Evolutionary conservation across 2,113 vertebrate genomes (phyloP), one percentile per base, ranked within the genome.

Genomic region (Trachemys scripta): DNA sequence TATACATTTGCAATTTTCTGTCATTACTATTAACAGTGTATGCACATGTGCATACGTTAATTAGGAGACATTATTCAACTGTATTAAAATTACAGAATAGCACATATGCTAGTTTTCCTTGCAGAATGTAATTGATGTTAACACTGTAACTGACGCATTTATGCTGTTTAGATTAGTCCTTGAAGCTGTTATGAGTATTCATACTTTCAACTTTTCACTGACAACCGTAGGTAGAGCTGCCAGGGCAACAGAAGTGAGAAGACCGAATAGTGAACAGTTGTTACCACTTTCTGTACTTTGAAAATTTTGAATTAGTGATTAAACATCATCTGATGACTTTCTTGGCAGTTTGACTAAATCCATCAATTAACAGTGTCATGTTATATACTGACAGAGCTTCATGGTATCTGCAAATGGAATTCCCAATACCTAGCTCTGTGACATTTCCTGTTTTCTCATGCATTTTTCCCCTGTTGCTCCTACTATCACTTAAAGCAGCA

Each of bases 361-460:
- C 92, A 80, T 82, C 96, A 94, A 96, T 96, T 96, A 96, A 94
- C 75, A 92, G 94, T 95, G 97, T 96, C 91, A 94, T 96, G 95
- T 95, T 69, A 29, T 89, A 85, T 91, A 82, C 90, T 90, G 95
- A 97, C 85, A 96, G 89, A 78, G 53, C 78, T 95, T 5, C 0
- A 90, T 93, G 54, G 51, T 85, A 96, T 93, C 94, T 96, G 93
- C 86, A 92, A 96, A 96, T 1, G 10, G 94, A 82, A 97, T 96
- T 96, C 96, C 92, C 92, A 95, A 83, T 85, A 86, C 54, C 16
- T 8, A 17, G 95, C 91, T 97, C 82, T 94, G 86, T 98, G 97
- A 98, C 97, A 98, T 98, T 98, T 98, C 92, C 94, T 94, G 72
- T 97, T 95, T 98, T 93, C 95, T 97, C 54, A 2, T 50, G 87